These are phyloP conservation scores for Holacanthus passer DNA, from an alignment of 2,113 vertebrate species.

Conservation along the genomic window DNA sequence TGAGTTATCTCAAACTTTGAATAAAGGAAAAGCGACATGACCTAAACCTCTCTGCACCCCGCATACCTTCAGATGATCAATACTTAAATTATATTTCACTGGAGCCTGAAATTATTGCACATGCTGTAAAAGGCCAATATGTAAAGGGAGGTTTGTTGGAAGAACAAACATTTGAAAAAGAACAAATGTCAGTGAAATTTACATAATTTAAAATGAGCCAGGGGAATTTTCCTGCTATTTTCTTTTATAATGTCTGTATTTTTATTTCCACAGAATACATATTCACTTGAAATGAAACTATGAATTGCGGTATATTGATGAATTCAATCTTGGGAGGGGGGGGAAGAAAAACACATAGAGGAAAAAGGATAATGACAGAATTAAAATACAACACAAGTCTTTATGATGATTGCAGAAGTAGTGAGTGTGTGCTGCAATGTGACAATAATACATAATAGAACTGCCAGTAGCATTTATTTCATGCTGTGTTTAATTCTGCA, in stretches of 20 bases:
- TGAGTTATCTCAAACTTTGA: slow-evolving; percentile 68
- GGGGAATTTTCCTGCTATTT: slow-evolving; percentile 47
- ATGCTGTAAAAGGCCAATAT: slow-evolving; percentile 77
- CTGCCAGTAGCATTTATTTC: slow-evolving; percentile 82
- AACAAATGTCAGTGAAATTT: slow-evolving; percentile 75
- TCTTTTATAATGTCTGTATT: slow-evolving; percentile 39
- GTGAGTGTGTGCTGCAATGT: slow-evolving; percentile 69
- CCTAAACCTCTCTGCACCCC: slow-evolving; percentile 49
- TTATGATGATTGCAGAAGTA: slow-evolving; percentile 76
- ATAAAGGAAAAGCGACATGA: slow-evolving; percentile 62
- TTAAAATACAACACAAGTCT: slow-evolving; percentile 65
- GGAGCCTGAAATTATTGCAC: slow-evolving; percentile 80
- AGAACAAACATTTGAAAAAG: slow-evolving; percentile 74
- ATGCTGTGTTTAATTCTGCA: slow-evolving; percentile 85
- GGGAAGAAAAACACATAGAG: slow-evolving; percentile 37
- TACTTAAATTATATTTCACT: slow-evolving; percentile 76
- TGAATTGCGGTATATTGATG: slow-evolving; percentile 54
- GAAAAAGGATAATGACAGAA: slow-evolving; percentile 64
- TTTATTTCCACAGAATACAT: slow-evolving; percentile 44
- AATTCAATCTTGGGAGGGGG: slow-evolving; percentile 47
- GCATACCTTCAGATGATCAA: slow-evolving; percentile 72
- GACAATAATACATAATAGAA: slow-evolving; percentile 81
- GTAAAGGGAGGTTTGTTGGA: slow-evolving; percentile 55
- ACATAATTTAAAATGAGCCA: slow-evolving; percentile 62
- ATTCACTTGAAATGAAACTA: slow-evolving; percentile 53